These are phyloP conservation scores for Cantharis lateralis DNA, from an alignment of 2,888 invertebrate genomes.

Conservation along the genomic window DNA sequence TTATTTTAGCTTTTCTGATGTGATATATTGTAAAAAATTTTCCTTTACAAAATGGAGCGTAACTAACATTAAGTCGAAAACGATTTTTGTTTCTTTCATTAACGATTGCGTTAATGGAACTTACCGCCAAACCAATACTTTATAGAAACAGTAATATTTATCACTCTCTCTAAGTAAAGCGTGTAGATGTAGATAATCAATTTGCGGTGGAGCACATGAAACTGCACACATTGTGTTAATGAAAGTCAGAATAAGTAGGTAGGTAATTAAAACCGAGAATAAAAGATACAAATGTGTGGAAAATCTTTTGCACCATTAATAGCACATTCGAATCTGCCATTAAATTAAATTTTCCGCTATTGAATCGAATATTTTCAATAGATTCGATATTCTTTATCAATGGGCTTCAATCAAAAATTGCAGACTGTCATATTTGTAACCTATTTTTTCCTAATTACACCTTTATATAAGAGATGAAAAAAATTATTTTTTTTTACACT, in stretches of 20 bases:
- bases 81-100: not conserved
- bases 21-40: not conserved
- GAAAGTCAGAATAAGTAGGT: not conserved
- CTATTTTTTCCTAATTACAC: not conserved
- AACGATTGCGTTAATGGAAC: not conserved
- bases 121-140: not conserved
- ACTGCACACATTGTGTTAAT: not conserved
- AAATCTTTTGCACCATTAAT: not conserved
- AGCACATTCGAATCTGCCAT: not conserved
- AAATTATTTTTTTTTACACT: not conserved
- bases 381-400: constrained; percentile 16
- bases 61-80: not conserved
- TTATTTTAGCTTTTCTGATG: not conserved
- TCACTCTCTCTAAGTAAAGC: not conserved
- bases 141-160: not conserved
- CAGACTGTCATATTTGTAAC: constrained; percentile 14
- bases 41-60: not conserved
- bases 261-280: not conserved
- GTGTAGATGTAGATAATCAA: not conserved
- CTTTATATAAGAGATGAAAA: not conserved
- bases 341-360: not conserved
- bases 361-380: constrained; percentile 11
- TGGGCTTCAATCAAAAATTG: constrained; percentile 18
- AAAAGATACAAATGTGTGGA: not conserved
- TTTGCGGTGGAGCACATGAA: not conserved